phyloP scores from a whole-genome alignment of 2,113 vertebrate species.

The Leucopternis melanops region DNA sequence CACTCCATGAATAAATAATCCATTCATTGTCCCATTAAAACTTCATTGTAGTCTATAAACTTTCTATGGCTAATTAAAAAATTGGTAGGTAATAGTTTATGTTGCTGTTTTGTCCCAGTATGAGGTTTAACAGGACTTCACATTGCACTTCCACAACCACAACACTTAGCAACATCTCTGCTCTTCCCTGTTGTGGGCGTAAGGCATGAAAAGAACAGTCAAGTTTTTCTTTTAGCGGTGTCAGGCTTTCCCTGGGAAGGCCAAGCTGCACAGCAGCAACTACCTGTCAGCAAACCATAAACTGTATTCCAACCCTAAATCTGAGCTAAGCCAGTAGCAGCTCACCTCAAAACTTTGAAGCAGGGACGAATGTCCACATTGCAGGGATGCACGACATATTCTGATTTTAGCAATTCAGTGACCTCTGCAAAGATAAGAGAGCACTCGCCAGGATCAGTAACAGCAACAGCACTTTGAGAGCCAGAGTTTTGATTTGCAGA shows the following conservation, averaged over 20 bases:
- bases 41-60: neutral
- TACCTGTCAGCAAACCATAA: neutral
- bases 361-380: neutral
- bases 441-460: neutral
- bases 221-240: neutral
- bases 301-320: neutral
- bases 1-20: neutral
- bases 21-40: neutral
- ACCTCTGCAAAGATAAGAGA: neutral
- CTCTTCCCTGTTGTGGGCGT: neutral
- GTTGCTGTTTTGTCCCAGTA: neutral
- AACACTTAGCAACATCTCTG: neutral
- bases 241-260: neutral
- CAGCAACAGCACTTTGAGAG: neutral
- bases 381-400: neutral
- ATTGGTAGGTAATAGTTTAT: neutral
- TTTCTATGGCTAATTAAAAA: neutral
- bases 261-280: neutral
- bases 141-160: neutral
- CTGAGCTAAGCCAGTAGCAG: neutral
- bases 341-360: neutral
- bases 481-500: neutral
- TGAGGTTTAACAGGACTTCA: neutral
- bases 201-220: neutral
- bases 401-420: neutral